Evolutionary conservation across 1,140 invertebrate species (phyloP), one percentile per base, ranked within the genome.

Genomic region (Drosophila melanica): DNA sequence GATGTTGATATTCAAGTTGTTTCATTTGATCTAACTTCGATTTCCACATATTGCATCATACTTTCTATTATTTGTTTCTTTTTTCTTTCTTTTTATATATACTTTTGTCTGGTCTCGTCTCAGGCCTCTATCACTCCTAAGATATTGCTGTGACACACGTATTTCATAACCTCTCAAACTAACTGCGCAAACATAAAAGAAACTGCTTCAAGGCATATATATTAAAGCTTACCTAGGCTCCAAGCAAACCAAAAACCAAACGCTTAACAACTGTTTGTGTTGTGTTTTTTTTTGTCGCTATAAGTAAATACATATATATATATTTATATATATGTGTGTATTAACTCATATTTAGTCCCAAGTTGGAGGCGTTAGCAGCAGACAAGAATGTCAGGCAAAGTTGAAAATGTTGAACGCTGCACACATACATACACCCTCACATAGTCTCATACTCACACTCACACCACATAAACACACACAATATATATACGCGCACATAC

Each of bases 131-230:
- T 41, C 73, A n/a, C 12, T 1, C 53, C 33, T 35, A 51, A 72
- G 27, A 60, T 50, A 68, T 68, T 68, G 71, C 71, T 74, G 65
- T 74, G 65, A 74, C 65, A 74, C 58, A 60, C 30, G 45, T 57
- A 74, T 74, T 55, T 51, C 54, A 59, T 72, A 72, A 72, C 47
- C 69, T 67, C 54, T 57, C 44, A 41, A 60, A 37, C 44, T 45
- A 60, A 60, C 53, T 64, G 60, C 55, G 35, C 51, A 27, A 58
- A 66, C 27, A 18, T 47, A 30, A 27, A 54, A 33, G n/a, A n/a
- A 33, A 7, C 55, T 73, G 70, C 64, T 66, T 72, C 30, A 58
- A 23, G 45, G 45, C 69, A 68, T 66, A 68, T 66, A 59, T 53
- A 55, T 23, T 37, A 66, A 66, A 72, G 69, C 69, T 72, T 72